phyloP scores from a whole-genome alignment of 2,113 vertebrate genomes.

The Vicugna pacos region DNA sequence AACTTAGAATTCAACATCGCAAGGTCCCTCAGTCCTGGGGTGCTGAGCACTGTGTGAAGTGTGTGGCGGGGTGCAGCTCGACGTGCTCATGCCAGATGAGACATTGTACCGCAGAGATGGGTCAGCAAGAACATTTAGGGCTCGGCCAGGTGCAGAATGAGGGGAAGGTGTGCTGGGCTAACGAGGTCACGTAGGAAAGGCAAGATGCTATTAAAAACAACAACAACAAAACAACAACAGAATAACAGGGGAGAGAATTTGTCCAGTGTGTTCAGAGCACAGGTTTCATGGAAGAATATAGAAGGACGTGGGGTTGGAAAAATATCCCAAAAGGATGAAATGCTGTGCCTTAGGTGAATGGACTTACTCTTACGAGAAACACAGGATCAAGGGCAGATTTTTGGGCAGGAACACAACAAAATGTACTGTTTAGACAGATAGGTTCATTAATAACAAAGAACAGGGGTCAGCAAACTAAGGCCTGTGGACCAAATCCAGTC shows the following conservation, averaged over 20 bases:
- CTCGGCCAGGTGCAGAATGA: not conserved
- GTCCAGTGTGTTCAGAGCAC: not conserved
- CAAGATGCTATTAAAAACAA: not conserved
- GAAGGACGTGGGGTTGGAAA: not conserved
- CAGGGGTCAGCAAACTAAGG: too few relatives aligned
- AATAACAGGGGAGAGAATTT: too few relatives aligned
- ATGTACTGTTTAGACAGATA: not conserved
- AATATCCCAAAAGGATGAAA: not conserved
- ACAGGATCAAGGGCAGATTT: not conserved
- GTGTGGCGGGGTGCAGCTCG: not conserved
- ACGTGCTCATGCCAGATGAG: not conserved
- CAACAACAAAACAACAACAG: not conserved
- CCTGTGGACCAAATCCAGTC: not conserved
- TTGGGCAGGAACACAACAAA: not conserved
- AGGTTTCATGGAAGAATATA: not conserved
- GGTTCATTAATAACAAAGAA: not conserved
- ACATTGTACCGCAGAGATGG: fast-evolving
- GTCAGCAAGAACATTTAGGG: not conserved
- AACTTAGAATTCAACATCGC: not conserved
- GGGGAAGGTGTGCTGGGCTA: not conserved
- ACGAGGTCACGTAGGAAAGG: not conserved
- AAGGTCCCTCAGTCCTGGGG: not conserved
- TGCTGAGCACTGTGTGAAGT: not conserved
- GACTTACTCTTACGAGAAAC: not conserved
- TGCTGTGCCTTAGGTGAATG: not conserved